Base-by-base conservation (phyloP, 2,888 invertebrate genomes). In the Cosmia pyralina region DNA sequence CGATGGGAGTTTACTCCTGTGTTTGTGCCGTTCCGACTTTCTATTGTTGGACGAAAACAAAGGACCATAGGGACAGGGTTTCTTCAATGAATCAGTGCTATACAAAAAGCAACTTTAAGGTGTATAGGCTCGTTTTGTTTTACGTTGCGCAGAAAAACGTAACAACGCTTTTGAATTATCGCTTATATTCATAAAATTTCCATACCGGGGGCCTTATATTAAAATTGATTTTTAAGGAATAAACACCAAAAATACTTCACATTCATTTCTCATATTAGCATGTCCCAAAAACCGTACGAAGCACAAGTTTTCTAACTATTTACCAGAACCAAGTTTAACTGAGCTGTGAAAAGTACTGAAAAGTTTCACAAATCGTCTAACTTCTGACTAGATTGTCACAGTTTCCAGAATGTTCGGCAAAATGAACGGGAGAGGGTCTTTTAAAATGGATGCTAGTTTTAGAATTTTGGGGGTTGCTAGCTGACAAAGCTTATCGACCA, bases 351-450 rank as follows among this genome's bases (percentile, higher is more conserved):
- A 82, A 77, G 60, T 81, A 72, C 57, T 62, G 58, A 60, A 70
- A 80, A 81, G 60, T 85, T 81, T 44, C 41, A 50, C 58, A 67
- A 85, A 79, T 69, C 59, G 77, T 58, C 72, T 46, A 85, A 81
- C 84, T 85, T 78, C 55, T 60, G 79, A 81, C 77, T 72, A 67
- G 73, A 77, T 77, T 74, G 81, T 83, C 75, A 71, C 62, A 78
- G 74, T 85, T 81, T 19, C 50, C 22, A 66, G 67, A 72, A 72
- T 69, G 55, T 80, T 77, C 53, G 10, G 53, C 38, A 15, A 52
- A 64, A 72, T 60, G 48, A 58, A 41, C 68, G 22, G 15, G n/a
- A 38, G 46, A 38, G 46, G 53, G 50, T 41, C 17, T 38, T 65
- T 64, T n/a, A 0, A 63, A 76, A 72, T 46, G 22, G 11, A 60